Evolutionary conservation across 1,140 invertebrate genomes (phyloP), one percentile per base, ranked within the genome.

Genomic region (Goniozus legneri): DNA sequence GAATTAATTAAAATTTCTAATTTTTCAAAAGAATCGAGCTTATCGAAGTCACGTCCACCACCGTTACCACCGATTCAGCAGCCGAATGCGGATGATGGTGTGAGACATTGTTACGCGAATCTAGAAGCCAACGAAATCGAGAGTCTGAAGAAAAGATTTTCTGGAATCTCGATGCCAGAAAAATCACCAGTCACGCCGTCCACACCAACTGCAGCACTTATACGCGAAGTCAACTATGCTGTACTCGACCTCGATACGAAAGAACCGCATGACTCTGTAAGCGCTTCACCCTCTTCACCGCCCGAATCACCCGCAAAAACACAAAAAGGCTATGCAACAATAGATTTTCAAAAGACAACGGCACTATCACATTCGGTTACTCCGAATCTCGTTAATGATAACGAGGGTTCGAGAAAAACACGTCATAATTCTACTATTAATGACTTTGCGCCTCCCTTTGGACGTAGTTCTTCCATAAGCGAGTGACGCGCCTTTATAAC

Each of bases 341-440:
- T 97, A 46, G 94, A 97, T 74, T 95, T 96, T 70, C 86, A 94
- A 60, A 91, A 89, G 71, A 96, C 93, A 1, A 86, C 85, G 20
- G 92, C 92, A 12, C 75, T 96, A n/a, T 87, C 85, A 8, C 76
- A 85, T 62, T 79, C 80, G 44, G 64, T 80, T 53, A 77, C 82
- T 65, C 75, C 80, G 2, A 76, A 76, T 58, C 58, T 74, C 44
- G 77, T 80, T 10, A 65, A 79, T 41, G 75, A 82, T 59, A 73
- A 73, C 40, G 79, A 82, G 56, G 78, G 81, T 21, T 82, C 78
- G 14, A 72, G 82, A 38, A 85, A 84, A 61, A 86, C 84, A 16
- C 71, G 83, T 46, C 82, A 85, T 54, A 83, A 84, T 60, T 83
- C 82, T 31, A 79, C 81, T 18, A 79, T 83, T 63, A 73, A 76